These are phyloP conservation scores for Tanaodytes sp. DNA, from an alignment of 2,888 invertebrate species.

Conservation along the genomic window DNA sequence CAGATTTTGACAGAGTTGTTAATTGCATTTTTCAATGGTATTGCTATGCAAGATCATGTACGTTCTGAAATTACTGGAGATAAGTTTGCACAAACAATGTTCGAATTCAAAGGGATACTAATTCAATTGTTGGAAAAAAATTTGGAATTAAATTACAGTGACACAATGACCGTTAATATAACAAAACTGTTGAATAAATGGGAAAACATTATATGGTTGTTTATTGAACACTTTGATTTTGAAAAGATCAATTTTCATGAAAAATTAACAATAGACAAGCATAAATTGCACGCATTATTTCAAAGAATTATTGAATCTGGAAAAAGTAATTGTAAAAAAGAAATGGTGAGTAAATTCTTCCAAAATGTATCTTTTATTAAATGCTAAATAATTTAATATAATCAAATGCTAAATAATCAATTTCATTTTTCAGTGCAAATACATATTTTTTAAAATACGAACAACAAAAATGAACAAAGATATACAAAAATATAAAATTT, in stretches of 20 bases:
- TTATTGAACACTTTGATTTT: constrained; percentile 61
- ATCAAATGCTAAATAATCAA: background rate
- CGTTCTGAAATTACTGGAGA: constrained; percentile 54
- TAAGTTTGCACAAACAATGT: constrained; percentile 61
- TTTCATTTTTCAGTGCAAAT: constrained; percentile 16
- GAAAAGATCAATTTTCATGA: constrained; percentile 21
- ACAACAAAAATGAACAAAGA: background rate
- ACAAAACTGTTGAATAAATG: constrained; percentile 60
- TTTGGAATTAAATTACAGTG: constrained; percentile 53
- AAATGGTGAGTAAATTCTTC: constrained; percentile 59
- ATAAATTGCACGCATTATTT: background rate
- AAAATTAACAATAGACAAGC: background rate
- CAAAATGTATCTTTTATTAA: background rate
- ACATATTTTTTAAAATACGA: background rate
- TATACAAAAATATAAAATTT: background rate
- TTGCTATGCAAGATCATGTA: constrained; percentile 62
- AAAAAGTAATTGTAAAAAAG: constrained; percentile 55
- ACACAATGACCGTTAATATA: constrained; percentile 54
- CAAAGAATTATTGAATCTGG: constrained; percentile 56
- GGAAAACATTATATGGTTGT: constrained; percentile 57
- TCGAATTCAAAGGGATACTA: constrained; percentile 61
- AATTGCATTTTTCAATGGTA: constrained; percentile 59
- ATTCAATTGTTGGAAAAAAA: constrained; percentile 54
- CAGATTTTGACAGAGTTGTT: constrained; percentile 59
- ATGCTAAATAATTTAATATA: background rate